A percentile compares a stretch with the other conserved stretches of the same genome.
These are phyloP conservation scores for Stenchaetothrips biformis DNA, from an alignment of 2,888 invertebrate genomes.

Conservation along the genomic window DNA sequence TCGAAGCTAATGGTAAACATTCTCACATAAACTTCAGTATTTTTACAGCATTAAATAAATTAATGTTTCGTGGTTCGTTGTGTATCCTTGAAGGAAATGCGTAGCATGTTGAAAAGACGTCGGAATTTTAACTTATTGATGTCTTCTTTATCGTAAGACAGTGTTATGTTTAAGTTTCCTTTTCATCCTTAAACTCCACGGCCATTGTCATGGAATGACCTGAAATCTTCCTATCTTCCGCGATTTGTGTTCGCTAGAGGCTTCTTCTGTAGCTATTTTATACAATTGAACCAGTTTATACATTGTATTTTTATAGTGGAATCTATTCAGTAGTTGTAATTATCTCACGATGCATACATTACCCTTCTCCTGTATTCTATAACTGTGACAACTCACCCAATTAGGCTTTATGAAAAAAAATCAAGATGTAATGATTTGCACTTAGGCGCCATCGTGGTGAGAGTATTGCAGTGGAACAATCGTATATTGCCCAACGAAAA, in stretches of 20 bases:
- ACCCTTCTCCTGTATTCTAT: background rate
- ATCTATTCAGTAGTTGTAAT: slow-evolving; percentile 29
- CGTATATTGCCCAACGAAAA: too few species aligned
- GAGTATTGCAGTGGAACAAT: too few species aligned
- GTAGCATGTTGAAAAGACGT: background rate
- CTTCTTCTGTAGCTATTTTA: slow-evolving; percentile 18
- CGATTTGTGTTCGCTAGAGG: slow-evolving; percentile 6
- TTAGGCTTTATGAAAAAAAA: too few species aligned
- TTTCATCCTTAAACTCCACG: background rate
- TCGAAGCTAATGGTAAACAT: background rate
- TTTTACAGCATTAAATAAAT: background rate
- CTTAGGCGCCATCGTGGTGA: too few species aligned
- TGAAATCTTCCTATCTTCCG: slow-evolving; percentile 2
- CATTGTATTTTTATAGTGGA: slow-evolving; percentile 23
- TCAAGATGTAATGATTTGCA: too few species aligned
- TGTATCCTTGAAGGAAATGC: background rate
- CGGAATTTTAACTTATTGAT: slow-evolving; percentile 19
- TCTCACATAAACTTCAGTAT: slow-evolving; percentile 20
- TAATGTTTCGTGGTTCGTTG: background rate
- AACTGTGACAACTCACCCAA: too few species aligned
- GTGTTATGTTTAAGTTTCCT: slow-evolving; percentile 26
- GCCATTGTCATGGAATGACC: background rate
- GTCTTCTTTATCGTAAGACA: slow-evolving; percentile 30
- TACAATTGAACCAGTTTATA: slow-evolving; percentile 15
- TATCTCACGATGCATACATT: background rate